phyloP scores from a whole-genome alignment of 2,113 vertebrate species.

The Pangasianodon hypophthalmus region DNA sequence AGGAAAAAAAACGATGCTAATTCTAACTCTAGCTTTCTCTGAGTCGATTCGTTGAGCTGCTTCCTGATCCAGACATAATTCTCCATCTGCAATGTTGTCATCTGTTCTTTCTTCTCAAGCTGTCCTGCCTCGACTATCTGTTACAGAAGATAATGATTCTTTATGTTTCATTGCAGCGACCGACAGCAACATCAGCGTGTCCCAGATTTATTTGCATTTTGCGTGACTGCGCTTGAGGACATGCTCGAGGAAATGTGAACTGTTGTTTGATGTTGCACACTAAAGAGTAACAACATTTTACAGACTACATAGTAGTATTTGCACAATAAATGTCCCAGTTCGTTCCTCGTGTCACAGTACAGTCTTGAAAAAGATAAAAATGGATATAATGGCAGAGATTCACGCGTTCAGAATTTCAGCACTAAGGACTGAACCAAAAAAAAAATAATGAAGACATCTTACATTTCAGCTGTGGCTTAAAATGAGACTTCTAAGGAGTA shows the following conservation, averaged over 20 bases:
- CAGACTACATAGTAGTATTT: neutral
- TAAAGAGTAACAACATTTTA: neutral
- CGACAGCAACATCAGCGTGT: neutral
- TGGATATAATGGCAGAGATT: neutral
- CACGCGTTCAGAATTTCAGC: neutral
- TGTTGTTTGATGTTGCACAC: no score
- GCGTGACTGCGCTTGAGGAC: neutral
- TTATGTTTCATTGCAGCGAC: neutral
- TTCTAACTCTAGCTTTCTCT: neutral
- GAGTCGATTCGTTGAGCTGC: neutral
- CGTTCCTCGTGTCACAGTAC: neutral
- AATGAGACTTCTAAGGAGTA: neutral
- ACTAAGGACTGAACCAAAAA: no score
- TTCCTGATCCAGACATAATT: neutral
- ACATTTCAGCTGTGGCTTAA: neutral
- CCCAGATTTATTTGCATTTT: neutral
- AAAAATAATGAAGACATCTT: neutral
- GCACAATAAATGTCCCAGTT: neutral
- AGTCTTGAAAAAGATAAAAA: neutral
- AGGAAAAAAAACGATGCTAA: neutral
- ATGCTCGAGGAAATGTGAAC: neutral
- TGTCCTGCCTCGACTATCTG: neutral
- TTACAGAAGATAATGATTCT: neutral
- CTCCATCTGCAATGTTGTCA: neutral
- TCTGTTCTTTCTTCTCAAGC: neutral